These are phyloP conservation scores for Diprion similis DNA, from an alignment of 1,140 invertebrate genomes.

Conservation along the genomic window DNA sequence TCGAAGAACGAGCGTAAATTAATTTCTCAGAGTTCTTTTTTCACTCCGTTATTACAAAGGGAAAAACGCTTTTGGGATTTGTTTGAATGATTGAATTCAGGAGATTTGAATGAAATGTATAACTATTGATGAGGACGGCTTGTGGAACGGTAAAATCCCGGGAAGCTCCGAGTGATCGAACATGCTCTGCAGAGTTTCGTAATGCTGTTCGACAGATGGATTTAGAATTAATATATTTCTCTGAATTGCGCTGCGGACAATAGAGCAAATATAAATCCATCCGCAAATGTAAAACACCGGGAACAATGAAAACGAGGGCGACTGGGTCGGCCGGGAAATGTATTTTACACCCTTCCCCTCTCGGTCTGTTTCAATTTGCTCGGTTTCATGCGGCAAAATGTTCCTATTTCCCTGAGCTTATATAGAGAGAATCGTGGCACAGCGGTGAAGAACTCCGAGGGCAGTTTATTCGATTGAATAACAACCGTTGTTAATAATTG, in stretches of 20 bases:
- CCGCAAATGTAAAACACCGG: background rate
- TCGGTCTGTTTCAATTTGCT: slow-evolving; percentile 4
- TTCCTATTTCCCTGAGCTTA: background rate
- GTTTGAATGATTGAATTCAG: too few relatives aligned
- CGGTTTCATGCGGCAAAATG: background rate
- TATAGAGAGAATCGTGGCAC: background rate
- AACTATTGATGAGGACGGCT: too few relatives aligned
- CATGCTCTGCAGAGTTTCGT: too few relatives aligned
- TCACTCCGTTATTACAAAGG: too few relatives aligned
- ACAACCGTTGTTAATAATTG: background rate
- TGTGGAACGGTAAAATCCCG: too few relatives aligned
- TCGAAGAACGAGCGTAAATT: too few relatives aligned
- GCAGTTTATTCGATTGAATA: background rate
- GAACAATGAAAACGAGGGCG: background rate
- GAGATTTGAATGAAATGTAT: too few relatives aligned
- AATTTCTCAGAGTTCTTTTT: too few relatives aligned
- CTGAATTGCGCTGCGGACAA: background rate
- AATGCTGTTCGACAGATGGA: too few relatives aligned
- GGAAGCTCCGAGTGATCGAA: too few relatives aligned
- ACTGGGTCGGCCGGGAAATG: background rate
- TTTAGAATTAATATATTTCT: too few relatives aligned
- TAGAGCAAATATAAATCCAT: background rate
- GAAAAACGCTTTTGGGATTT: too few relatives aligned
- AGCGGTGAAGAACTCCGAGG: background rate
- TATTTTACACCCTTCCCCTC: background rate